Conservation (phyloP, 2,888 invertebrate species). For the Platycheirus albimanus region DNA sequence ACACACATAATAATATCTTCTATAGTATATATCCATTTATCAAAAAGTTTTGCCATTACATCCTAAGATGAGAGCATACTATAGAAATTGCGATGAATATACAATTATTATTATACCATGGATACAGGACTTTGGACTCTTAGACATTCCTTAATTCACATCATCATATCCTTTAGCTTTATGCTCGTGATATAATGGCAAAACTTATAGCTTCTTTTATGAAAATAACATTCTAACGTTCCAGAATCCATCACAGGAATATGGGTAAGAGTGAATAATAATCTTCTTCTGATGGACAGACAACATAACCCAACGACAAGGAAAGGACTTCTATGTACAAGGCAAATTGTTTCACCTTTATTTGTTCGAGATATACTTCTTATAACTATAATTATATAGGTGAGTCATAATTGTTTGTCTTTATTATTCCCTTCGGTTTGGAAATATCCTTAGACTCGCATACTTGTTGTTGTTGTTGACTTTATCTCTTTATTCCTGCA, state of each 20-base stretch:
- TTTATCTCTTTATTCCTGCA: too few species aligned
- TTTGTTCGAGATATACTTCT: too few species aligned
- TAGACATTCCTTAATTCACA: neutral
- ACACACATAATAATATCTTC: slow-evolving; percentile 23
- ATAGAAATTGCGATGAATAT: slow-evolving; percentile 40
- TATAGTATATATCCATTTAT: slow-evolving; percentile 55
- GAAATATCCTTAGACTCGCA: neutral
- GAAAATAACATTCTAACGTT: neutral
- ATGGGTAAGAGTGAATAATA: slow-evolving; percentile 7
- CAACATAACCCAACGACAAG: slow-evolving; percentile 11
- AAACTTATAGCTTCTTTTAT: slow-evolving; percentile 23
- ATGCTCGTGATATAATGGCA: slow-evolving; percentile 28
- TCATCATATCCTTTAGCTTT: neutral
- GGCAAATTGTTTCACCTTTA: neutral
- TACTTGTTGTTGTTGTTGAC: too few species aligned
- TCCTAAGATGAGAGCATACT: slow-evolving; percentile 30
- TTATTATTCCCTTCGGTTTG: too few species aligned
- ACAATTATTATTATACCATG: neutral
- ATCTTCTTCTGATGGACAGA: slow-evolving; percentile 50
- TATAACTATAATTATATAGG: neutral
- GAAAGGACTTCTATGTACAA: too few species aligned
- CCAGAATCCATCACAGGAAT: neutral
- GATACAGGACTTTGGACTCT: neutral
- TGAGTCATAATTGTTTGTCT: neutral
- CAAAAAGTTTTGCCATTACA: slow-evolving; percentile 50